These are phyloP conservation scores for Pachycephala philippinensis DNA, from an alignment of 2,113 vertebrate genomes.

Conservation along the genomic window DNA sequence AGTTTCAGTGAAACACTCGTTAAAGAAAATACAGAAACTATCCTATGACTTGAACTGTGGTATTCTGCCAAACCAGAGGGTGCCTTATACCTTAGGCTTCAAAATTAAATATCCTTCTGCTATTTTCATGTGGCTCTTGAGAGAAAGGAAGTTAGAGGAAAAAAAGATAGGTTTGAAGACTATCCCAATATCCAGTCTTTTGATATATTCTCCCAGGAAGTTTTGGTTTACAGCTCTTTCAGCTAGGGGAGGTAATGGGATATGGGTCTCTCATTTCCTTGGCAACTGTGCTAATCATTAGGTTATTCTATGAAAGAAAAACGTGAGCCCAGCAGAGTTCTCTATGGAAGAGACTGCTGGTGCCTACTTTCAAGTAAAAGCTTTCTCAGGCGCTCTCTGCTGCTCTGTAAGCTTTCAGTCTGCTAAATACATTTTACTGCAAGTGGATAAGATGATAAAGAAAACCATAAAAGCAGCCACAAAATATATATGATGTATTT, in stretches of 20 bases:
- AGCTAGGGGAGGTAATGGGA: neutral
- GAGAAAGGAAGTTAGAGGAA: neutral
- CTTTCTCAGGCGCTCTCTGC: neutral
- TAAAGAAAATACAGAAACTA: neutral
- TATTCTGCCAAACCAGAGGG: neutral
- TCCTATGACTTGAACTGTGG: neutral
- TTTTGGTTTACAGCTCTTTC: slow-evolving; percentile 20
- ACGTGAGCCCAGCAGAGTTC: neutral
- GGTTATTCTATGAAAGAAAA: neutral
- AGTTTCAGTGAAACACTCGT: neutral
- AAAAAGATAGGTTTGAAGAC: neutral
- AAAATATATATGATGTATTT: neutral
- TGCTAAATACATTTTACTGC: neutral
- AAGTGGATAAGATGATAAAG: neutral
- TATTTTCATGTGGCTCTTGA: neutral
- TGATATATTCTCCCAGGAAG: neutral
- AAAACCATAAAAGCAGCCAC: neutral
- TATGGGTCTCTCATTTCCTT: slow-evolving; percentile 18
- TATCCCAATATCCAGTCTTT: neutral
- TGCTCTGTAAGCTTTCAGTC: neutral
- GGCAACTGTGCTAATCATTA: slow-evolving; percentile 2
- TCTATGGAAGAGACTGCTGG: neutral
- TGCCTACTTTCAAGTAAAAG: neutral
- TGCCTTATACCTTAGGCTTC: neutral
- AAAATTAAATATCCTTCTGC: neutral